Evolutionary conservation across 2,888 invertebrate genomes (phyloP).

Genomic region (Cantharis lateralis): DNA sequence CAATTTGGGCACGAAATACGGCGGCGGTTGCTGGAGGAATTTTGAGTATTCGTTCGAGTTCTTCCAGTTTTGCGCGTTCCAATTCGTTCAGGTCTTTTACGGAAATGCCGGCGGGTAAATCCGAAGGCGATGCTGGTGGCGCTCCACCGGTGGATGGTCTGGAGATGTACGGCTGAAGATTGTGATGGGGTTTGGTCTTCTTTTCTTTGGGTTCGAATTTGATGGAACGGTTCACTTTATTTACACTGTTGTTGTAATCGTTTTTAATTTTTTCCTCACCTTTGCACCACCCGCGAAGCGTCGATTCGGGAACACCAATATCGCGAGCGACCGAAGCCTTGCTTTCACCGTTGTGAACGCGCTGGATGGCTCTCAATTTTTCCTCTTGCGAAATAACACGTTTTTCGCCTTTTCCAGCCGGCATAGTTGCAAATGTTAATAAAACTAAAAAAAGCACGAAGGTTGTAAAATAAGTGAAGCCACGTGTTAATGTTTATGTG

Average conservation of each 20-base stretch:
- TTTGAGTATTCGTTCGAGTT: background rate
- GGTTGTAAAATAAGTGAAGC: conserved; percentile 10
- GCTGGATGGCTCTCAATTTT: conserved; percentile 80
- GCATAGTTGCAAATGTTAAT: background rate
- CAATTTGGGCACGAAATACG: background rate
- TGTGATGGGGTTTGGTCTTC: background rate
- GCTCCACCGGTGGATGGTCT: background rate
- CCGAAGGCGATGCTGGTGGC: background rate
- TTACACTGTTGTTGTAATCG: background rate
- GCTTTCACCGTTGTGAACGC: conserved; percentile 83
- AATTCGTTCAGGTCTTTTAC: background rate
- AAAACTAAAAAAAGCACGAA: background rate
- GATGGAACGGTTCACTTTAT: background rate
- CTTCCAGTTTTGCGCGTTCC: background rate
- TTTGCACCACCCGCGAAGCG: conserved; percentile 86
- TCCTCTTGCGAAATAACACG: conserved; percentile 68
- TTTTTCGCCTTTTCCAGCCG: conserved; percentile 41
- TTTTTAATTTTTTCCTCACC: conserved; percentile 73
- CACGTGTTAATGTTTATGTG: conserved; percentile 45
- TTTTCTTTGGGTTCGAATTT: conserved; percentile 33
- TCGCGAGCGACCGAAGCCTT: conserved; percentile 85
- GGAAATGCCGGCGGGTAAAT: background rate
- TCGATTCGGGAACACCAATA: conserved; percentile 85
- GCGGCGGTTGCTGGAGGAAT: background rate
- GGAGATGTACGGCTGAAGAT: background rate